Evolutionary conservation across 2,113 vertebrate genomes (phyloP).

Genomic region (Sula dactylatra): DNA sequence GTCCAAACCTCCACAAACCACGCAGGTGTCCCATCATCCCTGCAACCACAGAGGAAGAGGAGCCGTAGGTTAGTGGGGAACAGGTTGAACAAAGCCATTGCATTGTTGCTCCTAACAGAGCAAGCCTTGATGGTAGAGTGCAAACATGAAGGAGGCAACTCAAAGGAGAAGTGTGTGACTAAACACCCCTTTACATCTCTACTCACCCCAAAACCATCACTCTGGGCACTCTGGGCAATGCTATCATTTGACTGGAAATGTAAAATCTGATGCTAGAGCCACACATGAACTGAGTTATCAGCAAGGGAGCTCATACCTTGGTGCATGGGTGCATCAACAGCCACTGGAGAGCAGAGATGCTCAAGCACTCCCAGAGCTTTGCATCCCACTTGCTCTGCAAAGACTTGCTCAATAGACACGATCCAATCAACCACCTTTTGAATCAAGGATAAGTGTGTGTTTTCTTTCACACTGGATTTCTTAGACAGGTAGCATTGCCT

Average conservation of each 20-base stretch:
- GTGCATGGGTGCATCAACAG: background rate
- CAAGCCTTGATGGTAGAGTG: background rate
- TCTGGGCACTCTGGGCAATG: background rate
- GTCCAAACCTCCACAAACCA: background rate
- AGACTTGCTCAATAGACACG: background rate
- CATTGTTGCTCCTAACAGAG: background rate
- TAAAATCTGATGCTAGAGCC: background rate
- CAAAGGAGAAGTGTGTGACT: background rate
- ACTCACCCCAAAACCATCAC: background rate
- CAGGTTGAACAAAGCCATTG: background rate
- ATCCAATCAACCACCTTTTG: background rate
- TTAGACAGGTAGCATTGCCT: constrained; percentile 55
- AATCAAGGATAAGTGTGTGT: background rate
- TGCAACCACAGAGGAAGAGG: accelerated
- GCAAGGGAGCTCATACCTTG: background rate
- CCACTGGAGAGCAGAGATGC: background rate
- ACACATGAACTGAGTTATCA: background rate
- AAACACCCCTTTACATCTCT: background rate
- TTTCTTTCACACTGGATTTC: constrained; percentile 20
- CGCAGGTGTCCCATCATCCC: background rate
- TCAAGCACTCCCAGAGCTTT: background rate
- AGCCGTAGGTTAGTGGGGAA: background rate
- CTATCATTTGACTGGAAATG: background rate
- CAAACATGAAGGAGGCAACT: accelerated
- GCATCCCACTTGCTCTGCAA: background rate